A percentile compares a stretch with the other conserved stretches of the same genome.
Conservation (phyloP, 2,113 vertebrate genomes). For the Elephantulus edwardii region DNA sequence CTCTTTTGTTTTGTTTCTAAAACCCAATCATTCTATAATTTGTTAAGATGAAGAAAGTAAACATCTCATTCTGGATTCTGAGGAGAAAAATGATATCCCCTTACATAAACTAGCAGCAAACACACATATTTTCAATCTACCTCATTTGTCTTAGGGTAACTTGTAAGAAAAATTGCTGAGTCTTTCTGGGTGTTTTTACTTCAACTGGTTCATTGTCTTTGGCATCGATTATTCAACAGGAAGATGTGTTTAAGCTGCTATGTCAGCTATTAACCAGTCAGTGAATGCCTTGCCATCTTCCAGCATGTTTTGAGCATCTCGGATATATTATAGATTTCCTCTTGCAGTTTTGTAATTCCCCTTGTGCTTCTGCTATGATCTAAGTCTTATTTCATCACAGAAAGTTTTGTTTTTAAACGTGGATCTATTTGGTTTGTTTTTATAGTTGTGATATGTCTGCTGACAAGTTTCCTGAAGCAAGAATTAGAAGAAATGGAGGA, state of each 20-base stretch:
- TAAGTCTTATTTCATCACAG: background rate
- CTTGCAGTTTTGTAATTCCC: background rate
- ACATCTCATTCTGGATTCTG: background rate
- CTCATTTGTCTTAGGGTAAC: background rate
- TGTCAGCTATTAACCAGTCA: background rate
- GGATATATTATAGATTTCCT: background rate
- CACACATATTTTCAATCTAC: background rate
- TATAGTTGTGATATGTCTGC: background rate
- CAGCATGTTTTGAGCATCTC: background rate
- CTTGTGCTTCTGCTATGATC: background rate
- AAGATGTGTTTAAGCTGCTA: background rate
- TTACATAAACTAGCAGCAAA: background rate
- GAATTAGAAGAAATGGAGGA: slow-evolving; percentile 24
- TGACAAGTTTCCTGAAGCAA: background rate
- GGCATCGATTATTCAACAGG: too few relatives aligned
- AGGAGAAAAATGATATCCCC: background rate
- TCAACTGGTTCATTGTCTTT: background rate
- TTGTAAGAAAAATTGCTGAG: background rate
- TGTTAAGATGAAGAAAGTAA: background rate
- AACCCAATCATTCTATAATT: background rate
- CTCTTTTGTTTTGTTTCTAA: background rate
- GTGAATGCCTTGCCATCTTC: background rate
- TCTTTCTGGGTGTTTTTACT: background rate
- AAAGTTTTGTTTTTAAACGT: background rate
- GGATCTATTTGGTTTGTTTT: background rate